Evolutionary conservation across 2,113 vertebrate species (phyloP).

Genomic region (Sinocyclocheilus maitianheensis): DNA sequence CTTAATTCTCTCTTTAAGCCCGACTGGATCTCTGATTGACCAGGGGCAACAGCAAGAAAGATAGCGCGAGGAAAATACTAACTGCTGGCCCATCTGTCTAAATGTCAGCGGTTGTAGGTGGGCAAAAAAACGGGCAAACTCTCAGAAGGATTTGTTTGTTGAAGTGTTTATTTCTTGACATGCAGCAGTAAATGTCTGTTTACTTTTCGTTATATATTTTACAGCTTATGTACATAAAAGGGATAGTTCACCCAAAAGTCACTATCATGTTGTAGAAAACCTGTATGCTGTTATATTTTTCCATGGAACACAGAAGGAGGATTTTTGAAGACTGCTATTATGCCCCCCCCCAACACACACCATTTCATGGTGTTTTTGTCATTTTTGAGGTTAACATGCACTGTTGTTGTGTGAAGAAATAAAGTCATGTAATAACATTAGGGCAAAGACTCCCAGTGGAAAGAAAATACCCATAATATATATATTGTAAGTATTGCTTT

Average conservation of each 20-base stretch:
- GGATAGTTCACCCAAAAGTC: neutral
- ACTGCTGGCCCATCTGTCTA: constrained; percentile 44
- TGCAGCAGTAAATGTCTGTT: constrained; percentile 14
- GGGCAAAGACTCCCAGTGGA: neutral
- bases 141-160: constrained; percentile 21
- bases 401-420: neutral
- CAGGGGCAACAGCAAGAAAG: constrained; percentile 16
- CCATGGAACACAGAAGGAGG: neutral
- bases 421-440: neutral
- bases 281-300: neutral
- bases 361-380: neutral
- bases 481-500: neutral
- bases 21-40: constrained; percentile 52
- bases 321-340: neutral
- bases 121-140: neutral
- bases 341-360: neutral
- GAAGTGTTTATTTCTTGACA: constrained; percentile 42
- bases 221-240: neutral
- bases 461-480: neutral
- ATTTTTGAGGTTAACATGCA: neutral
- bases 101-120: constrained; percentile 43
- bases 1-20: constrained; percentile 49
- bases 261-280: neutral
- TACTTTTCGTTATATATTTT: neutral
- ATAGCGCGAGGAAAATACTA: constrained; percentile 21